phyloP scores from a whole-genome alignment of 2,113 vertebrate genomes.

The Riparia riparia region DNA sequence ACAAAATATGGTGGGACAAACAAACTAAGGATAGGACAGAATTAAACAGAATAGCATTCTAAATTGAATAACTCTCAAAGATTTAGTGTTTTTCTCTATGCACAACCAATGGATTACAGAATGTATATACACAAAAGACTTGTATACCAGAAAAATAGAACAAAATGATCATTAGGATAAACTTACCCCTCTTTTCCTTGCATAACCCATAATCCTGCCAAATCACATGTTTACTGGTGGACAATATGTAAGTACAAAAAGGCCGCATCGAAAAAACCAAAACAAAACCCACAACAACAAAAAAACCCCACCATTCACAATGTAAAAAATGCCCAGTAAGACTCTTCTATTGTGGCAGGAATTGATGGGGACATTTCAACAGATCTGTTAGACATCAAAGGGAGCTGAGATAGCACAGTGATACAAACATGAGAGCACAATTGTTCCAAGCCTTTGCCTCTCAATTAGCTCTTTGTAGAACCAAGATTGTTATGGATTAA shows the following conservation, averaged over 20 bases:
- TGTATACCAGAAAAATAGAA: not conserved
- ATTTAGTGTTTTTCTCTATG: not conserved
- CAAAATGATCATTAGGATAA: not conserved
- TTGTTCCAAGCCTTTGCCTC: not conserved
- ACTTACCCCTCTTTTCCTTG: not conserved
- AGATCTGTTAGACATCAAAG: not conserved
- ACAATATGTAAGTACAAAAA: not conserved
- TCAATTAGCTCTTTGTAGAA: not conserved
- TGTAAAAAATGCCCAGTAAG: not conserved
- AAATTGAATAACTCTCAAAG: not conserved
- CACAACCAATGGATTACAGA: not conserved
- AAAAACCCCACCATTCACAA: not conserved
- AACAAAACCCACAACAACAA: not conserved
- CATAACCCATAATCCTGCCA: not conserved
- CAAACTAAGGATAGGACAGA: not conserved
- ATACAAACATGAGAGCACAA: not conserved
- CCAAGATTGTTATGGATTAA: not conserved
- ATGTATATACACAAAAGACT: rapidly evolving
- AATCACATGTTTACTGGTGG: not conserved
- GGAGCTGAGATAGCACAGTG: not conserved
- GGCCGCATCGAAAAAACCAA: not conserved
- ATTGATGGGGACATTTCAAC: not conserved
- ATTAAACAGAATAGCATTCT: not conserved
- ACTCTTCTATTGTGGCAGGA: not conserved
- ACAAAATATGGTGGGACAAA: not conserved